Evolutionary conservation across 2,888 invertebrate species (phyloP), one percentile per base, ranked within the genome.

Genomic region (Molanna angustata): DNA sequence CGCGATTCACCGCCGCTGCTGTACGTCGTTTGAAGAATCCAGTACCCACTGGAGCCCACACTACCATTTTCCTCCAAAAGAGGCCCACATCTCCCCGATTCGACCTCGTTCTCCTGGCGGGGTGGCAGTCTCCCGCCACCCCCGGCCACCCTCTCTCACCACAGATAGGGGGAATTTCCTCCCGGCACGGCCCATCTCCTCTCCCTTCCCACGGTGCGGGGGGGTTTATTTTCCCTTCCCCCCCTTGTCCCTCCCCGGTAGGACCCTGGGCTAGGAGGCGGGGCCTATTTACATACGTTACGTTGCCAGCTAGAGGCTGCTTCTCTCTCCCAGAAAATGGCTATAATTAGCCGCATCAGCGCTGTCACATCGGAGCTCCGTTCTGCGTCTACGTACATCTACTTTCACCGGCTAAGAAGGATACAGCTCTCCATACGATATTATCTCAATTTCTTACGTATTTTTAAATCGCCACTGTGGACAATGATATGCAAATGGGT

Each of bases 301-400:
- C 41, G 27, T 20, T 19, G 41, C 49, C 14, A 41, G 41, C 49
- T 17, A 49, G 41, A 22, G 40, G 31, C 31, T 31, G 31, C 18
- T 42, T 42, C 18, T 41, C 52, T 52, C 52, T 47, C 52, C 42
- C 46, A 41, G 33, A 41, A 21, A 20, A 31, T 17, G 21, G 33
- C 35, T 52, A 42, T 51, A 51, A 51, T 46, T 52, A 52, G 47
- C 52, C 35, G 42, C 52, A 52, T 47, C 43, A 49, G n/a, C 37
- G 37, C 16, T 37, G 39, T 27, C 47, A 48, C 18, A 39, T 39
- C 37, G 32, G 46, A 7, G 7, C 11, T 27, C 27, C 11, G 43
- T 21, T 41, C 41, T 19, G 21, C n/a, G 19, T 41, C 41, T 41
- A 14, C 18, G n/a, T n/a, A n/a, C n/a, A n/a, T n/a, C n/a, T n/a